Percentiles rank a stretch among this genome's conserved stretches.
Conservation (phyloP, 2,113 vertebrate genomes). For the Anser cygnoides region DNA sequence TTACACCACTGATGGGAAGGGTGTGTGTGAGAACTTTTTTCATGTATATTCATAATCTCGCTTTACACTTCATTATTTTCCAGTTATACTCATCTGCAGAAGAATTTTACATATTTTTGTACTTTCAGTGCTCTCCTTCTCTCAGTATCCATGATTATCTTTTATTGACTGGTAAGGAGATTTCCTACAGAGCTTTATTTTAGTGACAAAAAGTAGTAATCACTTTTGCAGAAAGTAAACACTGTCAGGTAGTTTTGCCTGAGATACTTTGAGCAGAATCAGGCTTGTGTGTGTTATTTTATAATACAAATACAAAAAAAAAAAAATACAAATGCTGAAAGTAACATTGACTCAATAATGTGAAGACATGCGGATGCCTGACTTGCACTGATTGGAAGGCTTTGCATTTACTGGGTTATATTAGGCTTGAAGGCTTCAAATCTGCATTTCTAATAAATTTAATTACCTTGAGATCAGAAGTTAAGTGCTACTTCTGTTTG, state of each 20-base stretch:
- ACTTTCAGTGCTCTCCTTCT: not conserved
- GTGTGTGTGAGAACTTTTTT: not conserved
- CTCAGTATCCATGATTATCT: not conserved
- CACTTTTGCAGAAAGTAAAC: not conserved
- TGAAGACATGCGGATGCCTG: not conserved
- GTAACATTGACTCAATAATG: not conserved
- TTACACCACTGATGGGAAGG: not conserved
- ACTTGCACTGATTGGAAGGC: not conserved
- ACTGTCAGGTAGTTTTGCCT: not conserved
- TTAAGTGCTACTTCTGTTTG: not conserved
- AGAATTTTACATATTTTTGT: not conserved
- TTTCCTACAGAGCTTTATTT: not conserved
- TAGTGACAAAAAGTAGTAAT: not conserved
- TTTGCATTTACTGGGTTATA: not conserved
- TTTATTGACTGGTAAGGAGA: not conserved
- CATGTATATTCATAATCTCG: rapidly evolving
- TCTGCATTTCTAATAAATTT: not conserved
- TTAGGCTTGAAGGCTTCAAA: not conserved
- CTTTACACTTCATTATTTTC: not conserved
- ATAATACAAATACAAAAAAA: too few species aligned
- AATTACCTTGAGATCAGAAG: slow-evolving; percentile 7
- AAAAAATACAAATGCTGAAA: not conserved
- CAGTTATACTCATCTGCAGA: not conserved
- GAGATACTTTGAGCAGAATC: not conserved
- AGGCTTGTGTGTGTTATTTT: not conserved